Conservation (phyloP, 2,888 invertebrate species). For the Drosophila recens region DNA sequence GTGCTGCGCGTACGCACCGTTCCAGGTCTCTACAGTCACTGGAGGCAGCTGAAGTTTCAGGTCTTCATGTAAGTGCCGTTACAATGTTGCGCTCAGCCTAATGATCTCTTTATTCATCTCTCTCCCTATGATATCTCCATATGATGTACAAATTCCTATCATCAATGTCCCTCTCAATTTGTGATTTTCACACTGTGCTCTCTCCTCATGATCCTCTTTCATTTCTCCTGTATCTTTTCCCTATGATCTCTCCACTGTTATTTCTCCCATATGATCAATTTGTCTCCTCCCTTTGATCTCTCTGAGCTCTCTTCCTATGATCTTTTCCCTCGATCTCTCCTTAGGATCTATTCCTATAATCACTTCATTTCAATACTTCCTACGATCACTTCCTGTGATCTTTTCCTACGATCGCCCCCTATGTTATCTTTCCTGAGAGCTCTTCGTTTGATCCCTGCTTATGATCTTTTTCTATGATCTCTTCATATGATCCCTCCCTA, state of each 20-base stretch:
- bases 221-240: neutral
- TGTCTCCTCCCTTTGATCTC: neutral
- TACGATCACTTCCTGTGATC: neutral
- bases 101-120: too few species aligned
- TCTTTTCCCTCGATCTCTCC: neutral
- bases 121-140: neutral
- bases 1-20: conserved; percentile 88
- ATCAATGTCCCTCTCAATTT: neutral
- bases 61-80: conserved; percentile 88
- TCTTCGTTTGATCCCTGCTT: neutral
- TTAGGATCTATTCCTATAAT: too few species aligned
- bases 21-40: conserved; percentile 89
- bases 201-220: neutral
- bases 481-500: neutral
- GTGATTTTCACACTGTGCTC: neutral
- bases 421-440: neutral
- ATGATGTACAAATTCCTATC: neutral
- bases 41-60: conserved; percentile 89
- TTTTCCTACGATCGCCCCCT: neutral
- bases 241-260: neutral
- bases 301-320: neutral
- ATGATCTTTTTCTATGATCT: too few species aligned
- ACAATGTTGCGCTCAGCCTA: neutral
- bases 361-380: too few species aligned
- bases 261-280: neutral